Conservation (phyloP, 2,113 vertebrate species). For the Thalassoma bifasciatum region DNA sequence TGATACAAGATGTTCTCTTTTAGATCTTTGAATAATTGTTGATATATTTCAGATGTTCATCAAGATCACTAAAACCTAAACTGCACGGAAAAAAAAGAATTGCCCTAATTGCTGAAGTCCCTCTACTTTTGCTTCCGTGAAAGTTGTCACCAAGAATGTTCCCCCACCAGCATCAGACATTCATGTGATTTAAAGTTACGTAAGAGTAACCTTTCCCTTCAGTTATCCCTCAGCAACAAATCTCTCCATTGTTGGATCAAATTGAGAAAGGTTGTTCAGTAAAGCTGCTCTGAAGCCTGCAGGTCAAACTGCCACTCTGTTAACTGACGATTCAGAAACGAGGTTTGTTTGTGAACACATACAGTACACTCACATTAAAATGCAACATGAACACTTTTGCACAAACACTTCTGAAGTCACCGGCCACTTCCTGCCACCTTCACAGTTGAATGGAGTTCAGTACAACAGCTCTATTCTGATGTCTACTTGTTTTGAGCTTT, state of each 20-base stretch:
- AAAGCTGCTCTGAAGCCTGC: background rate
- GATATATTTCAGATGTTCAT: background rate
- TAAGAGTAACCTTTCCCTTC: background rate
- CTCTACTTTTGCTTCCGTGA: background rate
- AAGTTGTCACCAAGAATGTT: background rate
- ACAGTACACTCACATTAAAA: background rate
- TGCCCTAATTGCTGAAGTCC: background rate
- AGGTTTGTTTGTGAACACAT: background rate
- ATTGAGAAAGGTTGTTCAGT: background rate
- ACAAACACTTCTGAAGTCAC: no score
- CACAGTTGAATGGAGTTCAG: background rate
- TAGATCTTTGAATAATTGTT: background rate
- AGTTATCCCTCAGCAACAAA: background rate
- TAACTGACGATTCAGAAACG: background rate
- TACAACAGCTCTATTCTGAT: background rate
- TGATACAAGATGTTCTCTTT: constrained; percentile 26
- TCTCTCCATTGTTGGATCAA: background rate
- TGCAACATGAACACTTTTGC: background rate
- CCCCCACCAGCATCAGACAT: background rate
- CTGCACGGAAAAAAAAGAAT: background rate
- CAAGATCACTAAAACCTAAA: background rate
- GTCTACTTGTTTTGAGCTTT: no score
- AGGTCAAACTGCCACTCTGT: no score
- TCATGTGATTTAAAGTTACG: background rate
- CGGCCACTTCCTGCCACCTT: no score